A percentile compares a stretch with the other conserved stretches of the same genome.
phyloP scores from a whole-genome alignment of 2,113 vertebrate species.

The Galeopterus variegatus region DNA sequence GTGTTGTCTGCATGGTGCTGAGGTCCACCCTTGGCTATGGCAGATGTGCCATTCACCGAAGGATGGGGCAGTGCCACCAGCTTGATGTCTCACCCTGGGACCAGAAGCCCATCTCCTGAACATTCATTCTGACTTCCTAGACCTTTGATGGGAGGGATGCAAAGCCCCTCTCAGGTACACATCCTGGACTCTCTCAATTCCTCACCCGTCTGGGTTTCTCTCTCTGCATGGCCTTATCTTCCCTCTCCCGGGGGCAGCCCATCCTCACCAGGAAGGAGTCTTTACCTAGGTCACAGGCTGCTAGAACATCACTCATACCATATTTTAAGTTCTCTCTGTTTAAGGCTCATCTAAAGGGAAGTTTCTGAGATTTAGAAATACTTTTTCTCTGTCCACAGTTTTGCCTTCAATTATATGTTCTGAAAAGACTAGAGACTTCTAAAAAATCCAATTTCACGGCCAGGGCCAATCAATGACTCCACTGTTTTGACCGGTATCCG shows the following conservation, averaged over 20 bases:
- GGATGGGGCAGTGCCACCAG: neutral
- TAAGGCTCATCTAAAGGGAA: neutral
- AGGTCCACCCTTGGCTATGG: neutral
- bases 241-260: neutral
- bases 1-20: neutral
- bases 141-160: no score
- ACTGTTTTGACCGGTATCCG: neutral
- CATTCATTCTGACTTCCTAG: neutral
- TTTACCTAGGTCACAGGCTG: neutral
- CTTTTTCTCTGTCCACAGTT: neutral
- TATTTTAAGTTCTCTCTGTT: neutral
- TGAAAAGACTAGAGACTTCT: neutral
- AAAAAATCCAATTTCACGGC: neutral
- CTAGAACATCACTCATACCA: neutral
- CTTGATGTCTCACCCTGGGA: no score
- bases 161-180: no score
- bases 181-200: neutral
- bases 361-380: neutral
- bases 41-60: rapidly evolving
- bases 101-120: neutral
- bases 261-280: neutral
- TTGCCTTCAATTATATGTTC: neutral
- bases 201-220: neutral
- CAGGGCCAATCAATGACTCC: neutral
- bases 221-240: neutral